Evolutionary conservation across 2,888 invertebrate species (phyloP), one percentile per base, ranked within the genome.

Genomic region (Carabus problematicus): DNA sequence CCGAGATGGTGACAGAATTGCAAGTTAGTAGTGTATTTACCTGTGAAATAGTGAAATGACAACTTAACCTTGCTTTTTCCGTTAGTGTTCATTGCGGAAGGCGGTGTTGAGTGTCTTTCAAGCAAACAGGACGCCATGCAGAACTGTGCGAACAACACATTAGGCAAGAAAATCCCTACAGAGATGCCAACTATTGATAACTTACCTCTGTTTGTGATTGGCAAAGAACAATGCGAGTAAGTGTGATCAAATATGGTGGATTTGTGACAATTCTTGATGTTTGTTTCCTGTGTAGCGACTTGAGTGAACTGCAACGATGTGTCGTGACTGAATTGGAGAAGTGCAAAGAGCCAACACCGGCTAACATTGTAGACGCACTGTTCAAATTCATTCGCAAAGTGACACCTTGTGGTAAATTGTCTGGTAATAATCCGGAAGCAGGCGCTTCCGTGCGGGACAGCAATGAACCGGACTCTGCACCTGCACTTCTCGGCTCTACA

Each of bases 301-400:
- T 86, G 74, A 83, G 83, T 43, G 82, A 81, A 54, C 74, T 91
- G 16, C 83, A 88, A 64, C 59, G 74, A 0, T 92, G 91, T 75
- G 78, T 88, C 0, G 89, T 90, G 41, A 79, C 74, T 0, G 85
- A 85, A 8, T 76, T 92, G 64, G 91, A 91, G 76, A 83, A 82
- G 4, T 94, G 94, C 76, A 77, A 81, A 0, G 89, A 91, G 56
- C 90, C 91, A 6, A 93, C 93, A 0, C 92, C 93, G 0, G 89
- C 88, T 40, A 94, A 94, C 80, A 89, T 94, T 75, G 87, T 90
- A 0, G 92, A 93, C 71, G 88, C 93, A 0, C 84, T 93, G 67
- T 89, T 93, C 77, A 88, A 86, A 72, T 92, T 87, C 77, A 84
- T 93, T 7, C 87, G 86, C 75, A 89, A 87, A 76, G 87, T 63